Percentiles rank a stretch among this genome's conserved stretches.
These are phyloP conservation scores for Setipinna tenuifilis DNA, from an alignment of 2,797 vertebrate species.

Conservation along the genomic window DNA sequence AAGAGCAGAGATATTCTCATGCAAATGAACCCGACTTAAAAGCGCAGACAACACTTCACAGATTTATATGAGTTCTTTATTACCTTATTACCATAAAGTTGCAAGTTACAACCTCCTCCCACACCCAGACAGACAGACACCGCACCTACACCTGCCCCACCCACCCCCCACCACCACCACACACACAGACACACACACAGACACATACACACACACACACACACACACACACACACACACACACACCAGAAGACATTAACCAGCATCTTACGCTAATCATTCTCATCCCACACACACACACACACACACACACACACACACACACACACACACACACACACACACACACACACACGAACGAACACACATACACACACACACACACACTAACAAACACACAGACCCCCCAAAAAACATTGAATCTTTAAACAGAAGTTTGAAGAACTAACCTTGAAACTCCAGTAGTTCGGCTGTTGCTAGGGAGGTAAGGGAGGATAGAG, in stretches of 20 bases:
- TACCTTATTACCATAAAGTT: too few relatives aligned
- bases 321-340: neutral
- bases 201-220: too few relatives aligned
- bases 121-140: neutral
- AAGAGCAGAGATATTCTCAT: neutral
- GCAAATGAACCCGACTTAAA: neutral
- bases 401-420: neutral
- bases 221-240: too few relatives aligned
- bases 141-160: too few relatives aligned
- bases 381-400: neutral
- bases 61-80: too few relatives aligned
- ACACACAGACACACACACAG: too few relatives aligned
- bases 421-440: conserved; percentile 35
- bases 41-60: neutral
- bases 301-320: neutral
- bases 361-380: neutral
- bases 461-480: conserved; percentile 96
- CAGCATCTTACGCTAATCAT: too few relatives aligned
- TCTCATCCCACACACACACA: too few relatives aligned
- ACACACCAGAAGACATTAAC: too few relatives aligned
- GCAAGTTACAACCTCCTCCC: too few relatives aligned
- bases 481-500: conserved; percentile 47
- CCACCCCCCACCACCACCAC: too few relatives aligned
- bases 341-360: neutral
- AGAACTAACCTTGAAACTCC: conserved; percentile 99